Base-by-base conservation (phyloP, 2,888 invertebrate species). In the Tribolium freemani region DNA sequence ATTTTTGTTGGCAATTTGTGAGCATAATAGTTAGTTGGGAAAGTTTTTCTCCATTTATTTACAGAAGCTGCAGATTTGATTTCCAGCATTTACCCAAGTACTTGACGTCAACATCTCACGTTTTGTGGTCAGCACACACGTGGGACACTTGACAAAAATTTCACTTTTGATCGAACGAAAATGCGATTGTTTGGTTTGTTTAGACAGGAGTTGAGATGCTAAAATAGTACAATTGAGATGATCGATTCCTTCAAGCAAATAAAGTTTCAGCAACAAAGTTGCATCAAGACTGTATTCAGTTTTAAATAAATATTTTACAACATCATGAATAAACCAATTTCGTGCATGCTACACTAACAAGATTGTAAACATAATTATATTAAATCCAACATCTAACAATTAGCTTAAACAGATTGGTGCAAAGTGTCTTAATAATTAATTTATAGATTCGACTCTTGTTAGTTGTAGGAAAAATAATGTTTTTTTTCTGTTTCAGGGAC, bases 401-500 rank as follows among this genome's bases (percentile, higher is more conserved):
- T 16, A 16, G 16, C 16, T 16, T 16, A 26, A 21, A 21, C 21
- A 21, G 21, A 21, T 21, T 21, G 2, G 2, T 3, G 21, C 2
- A 21, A 21, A 21, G 21, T 21, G 21, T 21, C 21, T 21, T n/a
- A n/a, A n/a, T 21, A 21, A 21, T 21, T 21, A 21, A 3, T 21
- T 21, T 21, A 21, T 3, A 21, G 21, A 21, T 21, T 21, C 21
- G 21, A 21, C 3, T 21, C 3, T 21, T 3, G 3, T 21, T 21
- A 21, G 3, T 21, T 21, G n/a, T n/a, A n/a, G n/a, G n/a, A 16
- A 16, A 16, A 16, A 38, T n/a, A 38, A 38, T 38, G 11, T 30
- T 76, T 73, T 58, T 84, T 84, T 84, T 86, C 83, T 88, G 87
- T 91, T 90, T 77, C 90, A 91, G 90, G 91, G 91, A 91, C 86